Conservation (phyloP, 2,888 invertebrate species). For the Dicroscelio sp. region DNA sequence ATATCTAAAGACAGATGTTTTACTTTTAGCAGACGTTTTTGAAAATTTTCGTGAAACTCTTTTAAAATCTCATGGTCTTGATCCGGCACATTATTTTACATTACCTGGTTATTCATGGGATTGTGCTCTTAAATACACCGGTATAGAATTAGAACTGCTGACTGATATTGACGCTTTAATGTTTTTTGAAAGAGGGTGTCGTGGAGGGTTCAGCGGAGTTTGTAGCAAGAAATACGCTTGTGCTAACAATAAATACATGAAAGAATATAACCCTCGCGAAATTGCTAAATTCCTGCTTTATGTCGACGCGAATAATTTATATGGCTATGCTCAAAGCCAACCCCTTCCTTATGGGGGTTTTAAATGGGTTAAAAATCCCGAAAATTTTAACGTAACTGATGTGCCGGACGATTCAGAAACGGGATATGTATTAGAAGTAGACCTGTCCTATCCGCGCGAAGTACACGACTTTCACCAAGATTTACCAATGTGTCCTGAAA, state of each 20-base stretch:
- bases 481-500: slow-evolving; percentile 3
- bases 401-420: neutral
- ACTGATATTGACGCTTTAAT: neutral
- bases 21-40: slow-evolving; percentile 28
- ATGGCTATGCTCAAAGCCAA: neutral
- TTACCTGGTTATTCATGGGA: neutral
- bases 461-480: slow-evolving; percentile 9
- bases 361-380: slow-evolving; percentile 5
- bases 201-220: neutral
- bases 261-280: neutral
- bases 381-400: slow-evolving; percentile 21
- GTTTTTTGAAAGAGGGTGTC: neutral
- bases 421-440: slow-evolving; percentile 4
- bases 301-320: neutral
- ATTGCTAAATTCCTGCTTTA: neutral
- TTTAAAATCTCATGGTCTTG: neutral
- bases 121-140: neutral
- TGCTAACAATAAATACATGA: neutral
- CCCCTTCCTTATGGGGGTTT: neutral
- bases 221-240: neutral
- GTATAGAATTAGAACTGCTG: neutral
- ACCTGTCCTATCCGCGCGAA: neutral
- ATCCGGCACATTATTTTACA: neutral
- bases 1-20: slow-evolving; percentile 32
- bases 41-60: slow-evolving; percentile 6